A percentile compares a stretch with the other conserved stretches of the same genome.
Evolutionary conservation across 2,888 invertebrate species (phyloP).

Genomic region (Nudaria mundana): DNA sequence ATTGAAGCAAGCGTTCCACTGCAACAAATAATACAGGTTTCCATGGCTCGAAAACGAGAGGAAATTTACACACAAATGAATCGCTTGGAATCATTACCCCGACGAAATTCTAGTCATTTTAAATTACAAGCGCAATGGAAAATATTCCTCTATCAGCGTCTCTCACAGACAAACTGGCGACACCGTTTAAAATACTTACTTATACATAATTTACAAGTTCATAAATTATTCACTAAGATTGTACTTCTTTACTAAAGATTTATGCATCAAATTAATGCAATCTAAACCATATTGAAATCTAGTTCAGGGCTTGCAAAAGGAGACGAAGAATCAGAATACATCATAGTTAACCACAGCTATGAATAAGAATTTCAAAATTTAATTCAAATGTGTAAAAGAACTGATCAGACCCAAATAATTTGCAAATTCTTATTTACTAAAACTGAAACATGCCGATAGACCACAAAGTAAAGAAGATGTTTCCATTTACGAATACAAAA

Average conservation of each 20-base stretch:
- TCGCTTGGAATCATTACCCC: conserved; percentile 53
- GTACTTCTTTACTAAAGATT: conserved; percentile 17
- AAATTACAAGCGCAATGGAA: conserved; percentile 8
- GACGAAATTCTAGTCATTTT: conserved; percentile 39
- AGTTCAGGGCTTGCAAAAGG: conserved; percentile 47
- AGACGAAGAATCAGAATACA: conserved; percentile 39
- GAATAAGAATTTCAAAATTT: conserved; percentile 53
- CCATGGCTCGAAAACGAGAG: conserved; percentile 48
- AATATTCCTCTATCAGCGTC: conserved; percentile 15
- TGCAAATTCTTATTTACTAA: too few species aligned
- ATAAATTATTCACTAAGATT: conserved; percentile 23
- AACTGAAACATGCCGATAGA: too few species aligned
- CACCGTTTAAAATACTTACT: conserved; percentile 16
- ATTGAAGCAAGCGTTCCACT: conserved; percentile 50
- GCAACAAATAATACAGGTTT: conserved; percentile 48
- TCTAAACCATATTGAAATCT: conserved; percentile 41
- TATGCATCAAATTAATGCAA: conserved; percentile 32
- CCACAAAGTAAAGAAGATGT: too few species aligned
- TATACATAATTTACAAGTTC: conserved; percentile 22
- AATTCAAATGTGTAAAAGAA: too few species aligned
- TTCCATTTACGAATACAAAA: too few species aligned
- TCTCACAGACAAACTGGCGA: conserved; percentile 32
- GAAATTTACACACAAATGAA: conserved; percentile 64
- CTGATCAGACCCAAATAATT: too few species aligned
- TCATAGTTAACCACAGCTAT: conserved; percentile 41